A percentile compares a stretch with the other conserved stretches of the same genome.
Conservation (phyloP, 2,113 vertebrate genomes). For the Stigmatopora argus region DNA sequence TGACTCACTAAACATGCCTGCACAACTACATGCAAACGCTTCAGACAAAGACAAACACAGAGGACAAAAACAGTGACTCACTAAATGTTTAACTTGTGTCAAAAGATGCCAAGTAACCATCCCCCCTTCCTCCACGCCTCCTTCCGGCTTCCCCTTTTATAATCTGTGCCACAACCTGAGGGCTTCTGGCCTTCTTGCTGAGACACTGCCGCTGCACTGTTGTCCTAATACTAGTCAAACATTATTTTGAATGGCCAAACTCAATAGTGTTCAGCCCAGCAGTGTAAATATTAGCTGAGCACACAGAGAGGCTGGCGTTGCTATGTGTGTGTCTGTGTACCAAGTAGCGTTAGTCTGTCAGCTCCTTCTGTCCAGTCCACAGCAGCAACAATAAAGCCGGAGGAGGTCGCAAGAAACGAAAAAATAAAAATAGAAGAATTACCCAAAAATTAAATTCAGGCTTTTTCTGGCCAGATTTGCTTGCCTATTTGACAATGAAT, state of each 20-base stretch:
- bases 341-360: conserved; percentile 66
- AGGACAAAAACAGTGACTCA: conserved; percentile 29
- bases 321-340: conserved; percentile 83
- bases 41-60: conserved; percentile 22
- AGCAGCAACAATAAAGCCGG: conserved; percentile 60
- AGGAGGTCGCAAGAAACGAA: conserved; percentile 28
- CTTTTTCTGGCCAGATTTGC: conserved; percentile 35
- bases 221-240: conserved; percentile 82
- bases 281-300: conserved; percentile 92
- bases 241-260: conserved; percentile 78
- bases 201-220: conserved; percentile 67
- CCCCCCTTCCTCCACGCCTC: conserved; percentile 8
- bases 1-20: conserved; percentile 18
- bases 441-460: conserved; percentile 48
- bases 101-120: conserved; percentile 34
- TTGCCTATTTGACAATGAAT: conserved; percentile 65
- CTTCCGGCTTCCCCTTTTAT: conserved; percentile 21
- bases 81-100: conserved; percentile 43
- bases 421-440: conserved; percentile 4
- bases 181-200: conserved; percentile 58
- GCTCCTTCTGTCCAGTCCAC: conserved; percentile 54
- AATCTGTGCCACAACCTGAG: conserved; percentile 46
- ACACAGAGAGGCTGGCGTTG: conserved; percentile 80
- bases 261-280: conserved; percentile 79
- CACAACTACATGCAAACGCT: conserved; percentile 24